Conservation (phyloP, 2,113 vertebrate species). For the Patagioenas fasciata region DNA sequence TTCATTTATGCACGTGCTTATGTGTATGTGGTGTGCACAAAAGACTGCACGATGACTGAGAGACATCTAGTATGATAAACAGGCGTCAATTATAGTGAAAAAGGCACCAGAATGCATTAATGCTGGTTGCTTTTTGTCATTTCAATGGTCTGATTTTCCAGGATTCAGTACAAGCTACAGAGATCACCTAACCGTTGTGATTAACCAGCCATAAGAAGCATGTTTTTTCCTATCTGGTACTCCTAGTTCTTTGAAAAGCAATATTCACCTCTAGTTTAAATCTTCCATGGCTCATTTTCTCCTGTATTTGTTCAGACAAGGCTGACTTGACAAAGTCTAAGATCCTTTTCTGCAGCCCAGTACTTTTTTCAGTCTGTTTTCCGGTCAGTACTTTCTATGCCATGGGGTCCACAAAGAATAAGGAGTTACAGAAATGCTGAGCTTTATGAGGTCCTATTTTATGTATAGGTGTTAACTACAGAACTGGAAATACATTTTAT, state of each 20-base stretch:
- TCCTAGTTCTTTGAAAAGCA: background rate
- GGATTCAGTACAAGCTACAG: background rate
- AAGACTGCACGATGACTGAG: background rate
- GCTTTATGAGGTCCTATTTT: background rate
- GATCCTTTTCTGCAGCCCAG: background rate
- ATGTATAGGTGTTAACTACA: background rate
- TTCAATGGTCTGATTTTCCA: background rate
- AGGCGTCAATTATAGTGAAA: background rate
- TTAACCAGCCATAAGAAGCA: background rate
- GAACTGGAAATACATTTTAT: background rate
- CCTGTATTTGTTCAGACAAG: background rate
- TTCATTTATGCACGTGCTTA: background rate
- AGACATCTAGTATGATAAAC: background rate
- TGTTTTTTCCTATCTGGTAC: background rate
- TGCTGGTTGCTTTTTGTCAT: background rate
- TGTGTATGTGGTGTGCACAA: background rate
- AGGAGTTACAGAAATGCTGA: background rate
- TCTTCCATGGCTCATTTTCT: background rate
- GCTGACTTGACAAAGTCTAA: background rate
- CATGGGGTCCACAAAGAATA: background rate
- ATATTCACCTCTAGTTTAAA: background rate
- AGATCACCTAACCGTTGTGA: background rate
- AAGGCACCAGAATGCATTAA: background rate
- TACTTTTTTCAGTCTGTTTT: background rate
- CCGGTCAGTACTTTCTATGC: background rate